Evolutionary conservation across 2,888 invertebrate genomes (phyloP).

Genomic region (Patella depressa): DNA sequence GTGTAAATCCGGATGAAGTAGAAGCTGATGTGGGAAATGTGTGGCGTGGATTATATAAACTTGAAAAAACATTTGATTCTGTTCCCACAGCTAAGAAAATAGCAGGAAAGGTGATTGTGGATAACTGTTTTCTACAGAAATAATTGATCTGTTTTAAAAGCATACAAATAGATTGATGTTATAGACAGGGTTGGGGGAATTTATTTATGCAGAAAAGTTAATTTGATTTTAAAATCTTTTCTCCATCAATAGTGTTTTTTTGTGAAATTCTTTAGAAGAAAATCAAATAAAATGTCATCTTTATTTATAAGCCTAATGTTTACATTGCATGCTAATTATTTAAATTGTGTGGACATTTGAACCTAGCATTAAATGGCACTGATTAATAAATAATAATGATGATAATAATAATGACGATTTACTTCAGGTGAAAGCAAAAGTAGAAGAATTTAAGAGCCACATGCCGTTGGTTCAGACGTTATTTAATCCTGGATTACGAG

Average conservation of each 20-base stretch:
- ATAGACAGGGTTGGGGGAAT: too few relatives aligned
- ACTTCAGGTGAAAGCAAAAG: conserved; percentile 76
- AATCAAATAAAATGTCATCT: too few relatives aligned
- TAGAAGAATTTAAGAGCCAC: conserved; percentile 85
- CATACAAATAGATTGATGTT: too few relatives aligned
- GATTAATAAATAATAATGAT: not conserved
- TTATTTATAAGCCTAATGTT: too few relatives aligned
- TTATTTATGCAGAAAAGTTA: too few relatives aligned
- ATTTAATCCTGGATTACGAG: conserved; percentile 89
- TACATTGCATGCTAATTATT: too few relatives aligned
- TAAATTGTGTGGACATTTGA: not conserved
- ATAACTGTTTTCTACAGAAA: too few relatives aligned
- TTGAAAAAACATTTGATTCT: conserved; percentile 89
- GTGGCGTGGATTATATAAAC: conserved; percentile 85
- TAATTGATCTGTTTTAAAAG: too few relatives aligned
- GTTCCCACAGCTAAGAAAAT: conserved; percentile 82
- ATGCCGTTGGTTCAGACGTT: conserved; percentile 92
- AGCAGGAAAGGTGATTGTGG: conserved; percentile 78
- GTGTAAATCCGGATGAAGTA: conserved; percentile 89
- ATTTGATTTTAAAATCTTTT: too few relatives aligned
- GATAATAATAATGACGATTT: not conserved
- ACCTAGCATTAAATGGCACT: not conserved
- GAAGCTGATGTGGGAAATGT: conserved; percentile 83
- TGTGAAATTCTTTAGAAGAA: too few relatives aligned
- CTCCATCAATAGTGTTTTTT: too few relatives aligned